Evolutionary conservation across 2,113 vertebrate species (phyloP).

Genomic region (Delphinus delphis): DNA sequence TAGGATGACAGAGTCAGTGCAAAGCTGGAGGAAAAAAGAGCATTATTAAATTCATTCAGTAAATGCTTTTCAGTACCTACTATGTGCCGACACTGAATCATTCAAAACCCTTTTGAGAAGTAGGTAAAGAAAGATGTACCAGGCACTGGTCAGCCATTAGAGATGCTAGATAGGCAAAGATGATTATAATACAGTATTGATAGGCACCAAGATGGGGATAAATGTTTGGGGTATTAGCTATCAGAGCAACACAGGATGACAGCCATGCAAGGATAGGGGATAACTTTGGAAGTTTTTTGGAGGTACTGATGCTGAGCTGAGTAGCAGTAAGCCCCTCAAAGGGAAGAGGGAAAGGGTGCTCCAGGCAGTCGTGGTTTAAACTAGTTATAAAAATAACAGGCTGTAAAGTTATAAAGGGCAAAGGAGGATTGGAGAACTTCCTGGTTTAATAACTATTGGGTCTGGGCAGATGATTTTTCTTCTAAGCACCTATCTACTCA

Average conservation of each 20-base stretch:
- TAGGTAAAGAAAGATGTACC: background rate
- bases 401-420: background rate
- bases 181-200: background rate
- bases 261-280: background rate
- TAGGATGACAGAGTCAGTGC: background rate
- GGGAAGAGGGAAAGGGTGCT: background rate
- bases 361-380: background rate
- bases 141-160: background rate
- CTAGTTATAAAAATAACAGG: background rate
- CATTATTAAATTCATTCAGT: background rate
- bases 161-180: background rate
- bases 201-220: background rate
- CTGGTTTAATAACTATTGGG: background rate
- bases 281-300: background rate
- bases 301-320: background rate
- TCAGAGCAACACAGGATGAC: background rate
- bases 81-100: background rate
- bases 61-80: background rate
- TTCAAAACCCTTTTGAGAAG: background rate
- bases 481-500: background rate
- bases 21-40: background rate
- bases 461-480: background rate
- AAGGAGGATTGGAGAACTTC: background rate
- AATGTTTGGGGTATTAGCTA: background rate
- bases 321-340: background rate